These are phyloP conservation scores for Thymelicus lineola DNA, from an alignment of 2,888 invertebrate genomes.

Conservation along the genomic window DNA sequence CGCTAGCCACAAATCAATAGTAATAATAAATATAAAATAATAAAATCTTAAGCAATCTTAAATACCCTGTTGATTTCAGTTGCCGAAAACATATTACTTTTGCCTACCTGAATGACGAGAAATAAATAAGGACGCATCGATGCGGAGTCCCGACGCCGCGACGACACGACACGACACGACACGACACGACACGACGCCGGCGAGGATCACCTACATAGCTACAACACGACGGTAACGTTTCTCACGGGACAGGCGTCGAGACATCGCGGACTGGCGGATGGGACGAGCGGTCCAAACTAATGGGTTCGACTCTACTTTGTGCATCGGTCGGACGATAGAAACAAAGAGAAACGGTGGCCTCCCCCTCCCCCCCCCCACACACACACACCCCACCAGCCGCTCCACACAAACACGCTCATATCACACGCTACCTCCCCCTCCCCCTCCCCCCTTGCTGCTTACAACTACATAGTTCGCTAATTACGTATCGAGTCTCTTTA, in stretches of 20 bases:
- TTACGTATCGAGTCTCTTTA: slow-evolving; percentile 38
- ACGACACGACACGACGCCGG: background rate
- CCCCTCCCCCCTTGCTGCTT: background rate
- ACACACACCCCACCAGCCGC: slow-evolving; percentile 10
- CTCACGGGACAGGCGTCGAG: slow-evolving; percentile 15
- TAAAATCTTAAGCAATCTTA: slow-evolving; percentile 82
- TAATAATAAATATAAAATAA: slow-evolving; percentile 80
- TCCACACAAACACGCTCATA: slow-evolving; percentile 42
- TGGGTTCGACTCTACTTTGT: slow-evolving; percentile 5
- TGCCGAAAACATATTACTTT: slow-evolving; percentile 54
- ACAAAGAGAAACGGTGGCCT: slow-evolving; percentile 27
- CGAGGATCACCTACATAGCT: slow-evolving; percentile 11
- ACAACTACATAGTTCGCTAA: slow-evolving; percentile 33
- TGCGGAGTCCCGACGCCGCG: slow-evolving; percentile 50
- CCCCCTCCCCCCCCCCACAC: background rate
- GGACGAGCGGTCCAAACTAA: background rate
- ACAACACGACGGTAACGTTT: slow-evolving; percentile 26
- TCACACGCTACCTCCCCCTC: slow-evolving; percentile 22
- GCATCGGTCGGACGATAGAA: slow-evolving; percentile 32
- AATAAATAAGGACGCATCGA: slow-evolving; percentile 49
- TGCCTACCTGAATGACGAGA: slow-evolving; percentile 63
- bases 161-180: slow-evolving; percentile 8
- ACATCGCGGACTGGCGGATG: background rate
- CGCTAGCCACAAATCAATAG: slow-evolving; percentile 60
- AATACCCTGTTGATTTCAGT: slow-evolving; percentile 85